These are phyloP conservation scores for Rhaphigaster nebulosa DNA, from an alignment of 2,888 invertebrate genomes.

Conservation along the genomic window DNA sequence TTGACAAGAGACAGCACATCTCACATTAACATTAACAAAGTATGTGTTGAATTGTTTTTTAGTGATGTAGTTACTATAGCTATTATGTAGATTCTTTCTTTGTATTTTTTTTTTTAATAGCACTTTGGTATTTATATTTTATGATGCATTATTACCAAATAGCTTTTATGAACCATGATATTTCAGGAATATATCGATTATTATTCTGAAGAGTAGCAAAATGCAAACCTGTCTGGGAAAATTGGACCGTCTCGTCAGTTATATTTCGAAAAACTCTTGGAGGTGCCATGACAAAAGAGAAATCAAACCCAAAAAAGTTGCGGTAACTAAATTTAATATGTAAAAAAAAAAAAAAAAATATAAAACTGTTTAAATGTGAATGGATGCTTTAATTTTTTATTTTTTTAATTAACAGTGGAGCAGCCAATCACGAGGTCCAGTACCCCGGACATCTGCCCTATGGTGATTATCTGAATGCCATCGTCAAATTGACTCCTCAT, in stretches of 20 bases:
- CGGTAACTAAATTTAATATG: neutral
- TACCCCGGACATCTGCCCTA: neutral
- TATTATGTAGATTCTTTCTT: too few species aligned
- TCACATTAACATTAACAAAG: too few species aligned
- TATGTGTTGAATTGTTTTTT: too few species aligned
- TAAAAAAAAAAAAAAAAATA: neutral
- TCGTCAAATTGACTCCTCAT: neutral
- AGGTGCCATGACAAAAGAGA: constrained; percentile 41
- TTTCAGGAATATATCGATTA: neutral
- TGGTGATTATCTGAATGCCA: constrained; percentile 14
- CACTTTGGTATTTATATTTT: neutral
- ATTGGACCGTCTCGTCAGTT: neutral
- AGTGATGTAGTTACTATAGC: too few species aligned
- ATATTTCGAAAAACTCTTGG: constrained; percentile 18
- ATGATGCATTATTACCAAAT: neutral
- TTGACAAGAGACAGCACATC: too few species aligned
- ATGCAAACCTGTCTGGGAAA: constrained; percentile 13
- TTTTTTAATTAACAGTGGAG: constrained; percentile 5
- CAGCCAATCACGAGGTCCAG: neutral
- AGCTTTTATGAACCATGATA: neutral
- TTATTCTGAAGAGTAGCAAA: constrained; percentile 14
- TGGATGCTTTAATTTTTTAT: too few species aligned
- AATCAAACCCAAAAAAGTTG: constrained; percentile 39
- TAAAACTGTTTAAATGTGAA: neutral
- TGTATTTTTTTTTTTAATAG: too few species aligned